Conservation (phyloP, 1,140 invertebrate species). For the Leptinotarsa lineolata region DNA sequence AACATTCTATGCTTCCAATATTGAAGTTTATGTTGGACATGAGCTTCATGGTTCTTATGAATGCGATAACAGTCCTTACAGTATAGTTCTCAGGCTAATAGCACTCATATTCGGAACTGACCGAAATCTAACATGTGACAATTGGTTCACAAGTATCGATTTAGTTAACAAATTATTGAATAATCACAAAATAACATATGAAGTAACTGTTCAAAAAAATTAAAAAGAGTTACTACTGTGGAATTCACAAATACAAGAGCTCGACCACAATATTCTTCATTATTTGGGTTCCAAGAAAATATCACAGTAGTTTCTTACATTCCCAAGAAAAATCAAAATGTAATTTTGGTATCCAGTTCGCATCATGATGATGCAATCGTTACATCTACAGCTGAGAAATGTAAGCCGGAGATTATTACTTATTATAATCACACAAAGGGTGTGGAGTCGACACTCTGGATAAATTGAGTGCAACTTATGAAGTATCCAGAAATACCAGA, state of each 20-base stretch:
- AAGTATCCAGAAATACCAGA: slow-evolving; percentile 42
- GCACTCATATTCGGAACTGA: no score
- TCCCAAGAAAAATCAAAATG: slow-evolving; percentile 37
- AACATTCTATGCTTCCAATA: no score
- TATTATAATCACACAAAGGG: slow-evolving; percentile 54
- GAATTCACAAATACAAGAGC: slow-evolving; percentile 10
- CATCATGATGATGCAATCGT: slow-evolving; percentile 45
- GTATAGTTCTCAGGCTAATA: no score
- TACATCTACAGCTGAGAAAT: slow-evolving; percentile 15
- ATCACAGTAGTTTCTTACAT: slow-evolving; percentile 41
- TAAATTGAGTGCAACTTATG: slow-evolving; percentile 52
- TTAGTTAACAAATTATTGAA: no score
- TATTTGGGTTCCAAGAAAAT: slow-evolving; percentile 41
- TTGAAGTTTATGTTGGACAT: no score
- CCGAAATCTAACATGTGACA: no score
- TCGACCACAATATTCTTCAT: not conserved
- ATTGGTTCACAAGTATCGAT: no score
- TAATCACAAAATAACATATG: slow-evolving; percentile 51
- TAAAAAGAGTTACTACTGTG: slow-evolving; percentile 35
- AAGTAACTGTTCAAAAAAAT: slow-evolving; percentile 12
- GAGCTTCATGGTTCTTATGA: no score
- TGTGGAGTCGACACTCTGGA: slow-evolving; percentile 55
- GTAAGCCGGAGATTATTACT: slow-evolving; percentile 33
- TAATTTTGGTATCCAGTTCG: slow-evolving; percentile 44
- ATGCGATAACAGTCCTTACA: no score